Conservation (phyloP, 1,140 invertebrate genomes). For the Cydia splendana region DNA sequence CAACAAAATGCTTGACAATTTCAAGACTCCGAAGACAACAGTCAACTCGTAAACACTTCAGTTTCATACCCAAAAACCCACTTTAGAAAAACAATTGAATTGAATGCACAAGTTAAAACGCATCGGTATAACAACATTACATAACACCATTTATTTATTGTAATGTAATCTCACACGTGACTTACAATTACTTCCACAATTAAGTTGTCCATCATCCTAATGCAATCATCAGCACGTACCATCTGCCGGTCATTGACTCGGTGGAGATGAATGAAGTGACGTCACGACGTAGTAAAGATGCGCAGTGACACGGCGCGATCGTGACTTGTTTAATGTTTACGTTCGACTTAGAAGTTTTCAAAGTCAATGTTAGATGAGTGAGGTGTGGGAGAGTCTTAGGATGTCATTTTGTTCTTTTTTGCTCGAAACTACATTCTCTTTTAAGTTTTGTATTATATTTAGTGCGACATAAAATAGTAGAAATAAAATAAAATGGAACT, state of each 20-base stretch:
- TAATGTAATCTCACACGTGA: background rate
- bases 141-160: background rate
- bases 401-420: too few relatives aligned
- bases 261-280: slow-evolving; percentile 24
- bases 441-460: too few relatives aligned
- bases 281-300: slow-evolving; percentile 25
- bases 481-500: too few relatives aligned
- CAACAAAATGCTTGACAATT: too few relatives aligned
- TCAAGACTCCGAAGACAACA: too few relatives aligned
- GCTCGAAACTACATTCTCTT: too few relatives aligned
- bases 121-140: background rate
- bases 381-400: too few relatives aligned
- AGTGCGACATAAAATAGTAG: too few relatives aligned
- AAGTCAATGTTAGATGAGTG: background rate
- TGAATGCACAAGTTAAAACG: too few relatives aligned
- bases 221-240: slow-evolving; percentile 8
- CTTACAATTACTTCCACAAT: slow-evolving; percentile 11
- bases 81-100: too few relatives aligned
- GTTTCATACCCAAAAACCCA: too few relatives aligned
- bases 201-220: slow-evolving; percentile 27
- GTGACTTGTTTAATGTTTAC: slow-evolving; percentile 26
- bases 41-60: too few relatives aligned
- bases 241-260: slow-evolving; percentile 15
- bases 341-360: slow-evolving; percentile 5
- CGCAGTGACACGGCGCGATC: slow-evolving; percentile 7